Evolutionary conservation across 2,797 vertebrate genomes (phyloP).

Genomic region (Rhinella marina): DNA sequence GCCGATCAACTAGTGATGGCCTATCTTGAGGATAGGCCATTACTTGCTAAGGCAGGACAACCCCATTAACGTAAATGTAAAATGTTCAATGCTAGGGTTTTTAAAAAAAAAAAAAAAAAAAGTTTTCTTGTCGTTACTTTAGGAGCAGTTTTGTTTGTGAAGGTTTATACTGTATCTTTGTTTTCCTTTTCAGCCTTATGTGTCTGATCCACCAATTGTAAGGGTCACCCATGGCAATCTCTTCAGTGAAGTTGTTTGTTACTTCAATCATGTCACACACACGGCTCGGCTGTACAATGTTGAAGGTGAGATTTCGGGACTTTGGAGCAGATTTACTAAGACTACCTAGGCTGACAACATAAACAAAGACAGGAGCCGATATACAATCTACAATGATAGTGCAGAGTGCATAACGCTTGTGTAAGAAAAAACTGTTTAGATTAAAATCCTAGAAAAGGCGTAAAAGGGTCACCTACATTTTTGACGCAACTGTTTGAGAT

Average conservation of each 20-base stretch:
- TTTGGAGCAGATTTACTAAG: not conserved
- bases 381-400: no score
- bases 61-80: no score
- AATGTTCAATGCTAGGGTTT: no score
- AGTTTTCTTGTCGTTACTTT: no score
- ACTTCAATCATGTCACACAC: slow-evolving; percentile 83
- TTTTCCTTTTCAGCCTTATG: slow-evolving; percentile 76
- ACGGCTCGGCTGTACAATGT: slow-evolving; percentile 81
- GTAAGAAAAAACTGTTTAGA: not conserved
- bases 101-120: no score
- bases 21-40: no score
- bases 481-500: not conserved
- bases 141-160: no score
- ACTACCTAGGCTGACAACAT: no score
- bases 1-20: no score
- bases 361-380: no score
- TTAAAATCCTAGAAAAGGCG: not conserved
- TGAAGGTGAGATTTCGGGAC: slow-evolving; percentile 77
- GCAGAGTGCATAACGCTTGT: not conserved
- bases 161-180: not conserved
- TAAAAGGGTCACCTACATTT: not conserved
- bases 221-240: slow-evolving; percentile 81
- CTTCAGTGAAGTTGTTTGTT: slow-evolving; percentile 87
- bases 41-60: no score
- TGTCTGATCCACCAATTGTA: slow-evolving; percentile 76